Evolutionary conservation across 2,797 vertebrate genomes (phyloP), one percentile per base, ranked within the genome.

Genomic region (Alcedo atthis): DNA sequence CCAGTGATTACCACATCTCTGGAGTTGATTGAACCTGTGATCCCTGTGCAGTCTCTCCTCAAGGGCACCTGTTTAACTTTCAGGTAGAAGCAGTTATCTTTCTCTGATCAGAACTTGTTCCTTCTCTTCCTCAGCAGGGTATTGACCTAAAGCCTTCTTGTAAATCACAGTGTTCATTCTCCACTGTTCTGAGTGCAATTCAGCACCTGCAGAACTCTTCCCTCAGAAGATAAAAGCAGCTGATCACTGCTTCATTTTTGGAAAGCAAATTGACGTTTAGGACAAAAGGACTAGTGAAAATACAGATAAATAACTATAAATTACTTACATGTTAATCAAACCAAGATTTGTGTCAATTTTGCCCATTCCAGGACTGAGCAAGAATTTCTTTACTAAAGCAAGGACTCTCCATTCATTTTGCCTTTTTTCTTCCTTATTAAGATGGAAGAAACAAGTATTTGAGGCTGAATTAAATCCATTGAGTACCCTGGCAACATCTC

Each of bases 131-230:
- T 81, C 81, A 84, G 90, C 86, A 63, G 33, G 70, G 28, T 40
- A 48, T 10, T 91, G 90, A 91, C 90, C 88, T 76, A 77, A 91
- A 90, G 63, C 49, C 59, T 90, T 70, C 74, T 76, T 86, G 67
- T 81, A 84, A 92, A 78, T 81, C 55, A 15, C 2, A 25, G 54
- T 10, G 43, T 86, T 90, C 32, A 0, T 45, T 76, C 81, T 69
- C 74, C 26, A 11, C 55, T n/a, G 5, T 63, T 86, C 78, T 2
- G 19, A 73, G 49, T 22, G 32, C 81, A 81, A 15, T 79, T 91
- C 80, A 84, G 81, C 74, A 79, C 51, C 69, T 32, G 48, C 67
- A 83, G 40, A 79, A 78, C 18, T 49, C 54, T 70, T 30, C 69
- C 64, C 26, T 79, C 59, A 15, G 40, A 81, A 30, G 19, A 5